phyloP scores from a whole-genome alignment of 2,888 invertebrate genomes.

The Sminthurides aquaticus region DNA sequence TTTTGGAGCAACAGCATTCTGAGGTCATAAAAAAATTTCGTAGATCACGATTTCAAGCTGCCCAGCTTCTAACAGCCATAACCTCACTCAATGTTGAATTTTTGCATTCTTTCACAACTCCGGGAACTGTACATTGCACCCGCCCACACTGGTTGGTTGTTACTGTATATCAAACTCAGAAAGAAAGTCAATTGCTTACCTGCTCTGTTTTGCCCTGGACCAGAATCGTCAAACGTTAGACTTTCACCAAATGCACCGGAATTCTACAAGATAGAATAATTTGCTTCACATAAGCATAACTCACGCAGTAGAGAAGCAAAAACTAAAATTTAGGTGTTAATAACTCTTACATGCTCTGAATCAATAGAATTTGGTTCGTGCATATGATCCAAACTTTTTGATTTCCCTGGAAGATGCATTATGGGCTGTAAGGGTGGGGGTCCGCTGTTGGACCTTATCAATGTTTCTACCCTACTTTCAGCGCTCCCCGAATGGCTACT shows the following conservation, averaged over 20 bases:
- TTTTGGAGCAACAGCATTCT: no score
- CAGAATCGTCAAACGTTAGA: conserved; percentile 30
- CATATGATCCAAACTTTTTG: conserved; percentile 41
- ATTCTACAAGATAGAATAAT: conserved; percentile 17
- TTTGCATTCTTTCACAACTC: no score
- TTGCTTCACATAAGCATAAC: background rate
- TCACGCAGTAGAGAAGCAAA: no score
- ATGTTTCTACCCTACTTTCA: conserved; percentile 13
- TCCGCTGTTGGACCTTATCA: conserved; percentile 30
- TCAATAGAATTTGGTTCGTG: conserved; percentile 23
- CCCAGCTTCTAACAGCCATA: no score
- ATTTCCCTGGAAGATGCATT: conserved; percentile 31
- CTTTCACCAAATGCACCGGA: conserved; percentile 30
- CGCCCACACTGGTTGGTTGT: no score
- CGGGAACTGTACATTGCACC: no score
- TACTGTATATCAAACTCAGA: no score
- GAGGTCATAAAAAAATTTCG: no score
- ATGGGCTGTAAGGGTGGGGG: conserved; percentile 39
- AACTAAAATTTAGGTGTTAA: no score
- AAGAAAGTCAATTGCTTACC: background rate
- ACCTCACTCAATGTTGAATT: no score
- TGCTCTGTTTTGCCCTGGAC: conserved; percentile 4
- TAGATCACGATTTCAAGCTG: no score
- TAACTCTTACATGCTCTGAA: conserved; percentile 28
- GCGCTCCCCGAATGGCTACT: conserved; percentile 31